Percentiles rank a stretch among this genome's conserved stretches.
Conservation (phyloP, 2,888 invertebrate species). For the Camptogramma bilineatum region DNA sequence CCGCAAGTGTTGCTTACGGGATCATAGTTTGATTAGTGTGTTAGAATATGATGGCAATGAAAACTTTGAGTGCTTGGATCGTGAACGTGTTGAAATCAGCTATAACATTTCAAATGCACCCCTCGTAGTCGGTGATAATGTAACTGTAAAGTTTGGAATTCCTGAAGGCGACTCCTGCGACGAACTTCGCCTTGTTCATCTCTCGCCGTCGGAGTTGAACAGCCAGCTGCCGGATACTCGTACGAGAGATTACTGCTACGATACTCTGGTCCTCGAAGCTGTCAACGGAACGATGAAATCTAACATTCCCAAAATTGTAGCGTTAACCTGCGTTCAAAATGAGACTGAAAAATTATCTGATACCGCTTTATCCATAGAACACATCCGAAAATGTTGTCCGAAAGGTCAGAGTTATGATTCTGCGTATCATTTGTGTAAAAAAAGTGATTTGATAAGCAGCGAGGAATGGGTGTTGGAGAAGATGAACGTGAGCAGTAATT, state of each 20-base stretch:
- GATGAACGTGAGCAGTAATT: constrained; percentile 51
- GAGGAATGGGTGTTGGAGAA: constrained; percentile 58
- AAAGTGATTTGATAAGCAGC: constrained; percentile 45
- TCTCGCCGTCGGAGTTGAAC: constrained; percentile 49
- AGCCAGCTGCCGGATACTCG: constrained; percentile 41
- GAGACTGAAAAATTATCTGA: constrained; percentile 48
- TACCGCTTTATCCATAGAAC: constrained; percentile 54
- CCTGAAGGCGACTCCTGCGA: constrained; percentile 57
- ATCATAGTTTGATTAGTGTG: constrained; percentile 66
- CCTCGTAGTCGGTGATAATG: constrained; percentile 58
- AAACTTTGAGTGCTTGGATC: constrained; percentile 64
- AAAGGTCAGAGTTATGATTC: constrained; percentile 68
- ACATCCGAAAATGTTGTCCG: constrained; percentile 75
- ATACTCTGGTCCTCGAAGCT: constrained; percentile 65
- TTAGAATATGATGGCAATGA: constrained; percentile 48
- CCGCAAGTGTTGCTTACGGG: constrained; percentile 72
- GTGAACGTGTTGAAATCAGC: constrained; percentile 48
- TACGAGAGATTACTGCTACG: constrained; percentile 61
- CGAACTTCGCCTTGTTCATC: constrained; percentile 51
- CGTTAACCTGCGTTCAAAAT: constrained; percentile 62
- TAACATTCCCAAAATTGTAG: constrained; percentile 67
- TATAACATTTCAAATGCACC: constrained; percentile 60
- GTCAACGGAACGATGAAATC: constrained; percentile 59
- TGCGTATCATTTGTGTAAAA: constrained; percentile 64
- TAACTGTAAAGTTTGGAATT: constrained; percentile 62